phyloP scores from a whole-genome alignment of 2,888 invertebrate genomes.

The Cephus rjabovi region DNA sequence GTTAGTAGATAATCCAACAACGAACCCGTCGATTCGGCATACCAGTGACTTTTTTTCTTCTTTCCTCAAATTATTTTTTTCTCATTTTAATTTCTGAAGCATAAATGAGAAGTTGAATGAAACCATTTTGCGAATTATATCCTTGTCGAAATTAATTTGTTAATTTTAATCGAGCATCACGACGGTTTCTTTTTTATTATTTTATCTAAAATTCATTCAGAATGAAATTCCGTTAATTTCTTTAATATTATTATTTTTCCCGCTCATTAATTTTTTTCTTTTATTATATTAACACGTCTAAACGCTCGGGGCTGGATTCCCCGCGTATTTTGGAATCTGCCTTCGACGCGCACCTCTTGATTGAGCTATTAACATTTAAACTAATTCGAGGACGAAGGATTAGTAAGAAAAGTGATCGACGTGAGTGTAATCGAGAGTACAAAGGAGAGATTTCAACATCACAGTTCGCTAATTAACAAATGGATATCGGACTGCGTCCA shows the following conservation, averaged over 20 bases:
- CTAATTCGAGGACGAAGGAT: not conserved
- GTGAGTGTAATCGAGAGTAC: not conserved
- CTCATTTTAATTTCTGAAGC: no score
- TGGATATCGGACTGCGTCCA: not conserved
- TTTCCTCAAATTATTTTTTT: not conserved
- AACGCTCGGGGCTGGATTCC: not conserved
- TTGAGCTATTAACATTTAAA: not conserved
- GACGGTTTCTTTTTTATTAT: not conserved
- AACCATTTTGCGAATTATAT: no score
- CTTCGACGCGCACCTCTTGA: not conserved
- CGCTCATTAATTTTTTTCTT: not conserved
- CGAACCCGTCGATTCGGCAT: not conserved
- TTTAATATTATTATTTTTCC: not conserved
- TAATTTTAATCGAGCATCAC: not conserved
- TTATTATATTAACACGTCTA: not conserved
- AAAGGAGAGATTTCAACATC: not conserved
- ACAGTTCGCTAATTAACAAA: not conserved
- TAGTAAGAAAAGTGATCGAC: not conserved
- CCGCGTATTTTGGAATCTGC: not conserved
- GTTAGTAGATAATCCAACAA: constrained; percentile 9
- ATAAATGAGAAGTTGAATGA: no score
- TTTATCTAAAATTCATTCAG: not conserved
- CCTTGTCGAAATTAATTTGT: not conserved
- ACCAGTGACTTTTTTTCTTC: not conserved
- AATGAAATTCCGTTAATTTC: not conserved